Evolutionary conservation across 2,797 vertebrate species (phyloP), one percentile per base, ranked within the genome.

Genomic region (Odontamblyopus lacepedii): DNA sequence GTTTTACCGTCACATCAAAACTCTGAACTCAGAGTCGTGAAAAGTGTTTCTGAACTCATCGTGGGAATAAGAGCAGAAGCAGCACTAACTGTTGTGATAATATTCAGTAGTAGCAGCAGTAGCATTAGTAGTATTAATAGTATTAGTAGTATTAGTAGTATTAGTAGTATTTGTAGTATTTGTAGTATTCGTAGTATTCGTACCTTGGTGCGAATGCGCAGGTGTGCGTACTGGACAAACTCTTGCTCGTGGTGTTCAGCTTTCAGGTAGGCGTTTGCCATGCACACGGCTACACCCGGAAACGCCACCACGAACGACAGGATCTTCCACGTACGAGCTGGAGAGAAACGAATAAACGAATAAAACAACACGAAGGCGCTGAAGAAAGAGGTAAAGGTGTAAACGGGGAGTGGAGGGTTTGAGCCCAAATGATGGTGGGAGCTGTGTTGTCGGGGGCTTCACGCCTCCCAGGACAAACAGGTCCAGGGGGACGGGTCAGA

Each of bases 191-290:
- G 26, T 30, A 27, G 23, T 27, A 51, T 3, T 2, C 1, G 16
- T 48, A 95, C 96, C 95, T 97, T 97, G 82, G 92, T 95, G 77
- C 96, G 95, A 76, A 97, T 93, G 5, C 95, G 94, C 67, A 97
- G 93, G 82, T 96, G 94, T 6, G 77, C 0, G 23, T 95, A 97
- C 0, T 95, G 73, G 19, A 94, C 82, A 73, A 97, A 97, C 1
- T 93, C 79, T 0, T 87, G 84, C 0, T 81, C 75, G 0, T 82
- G 91, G 16, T 92, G 91, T 50, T 87, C 72, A 2, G 64, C 48
- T 84, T 95, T 94, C 87, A 96, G 83, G 92, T 94, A 94, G 66
- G 56, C 92, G 23, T 97, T 97, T 73, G 77, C 81, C 74, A 95
- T 94, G 86, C 95, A 97, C 65, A 97, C 88, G 0, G 23, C 72